phyloP scores from a whole-genome alignment of 1,140 invertebrate genomes.

The Calephelis nemesis region DNA sequence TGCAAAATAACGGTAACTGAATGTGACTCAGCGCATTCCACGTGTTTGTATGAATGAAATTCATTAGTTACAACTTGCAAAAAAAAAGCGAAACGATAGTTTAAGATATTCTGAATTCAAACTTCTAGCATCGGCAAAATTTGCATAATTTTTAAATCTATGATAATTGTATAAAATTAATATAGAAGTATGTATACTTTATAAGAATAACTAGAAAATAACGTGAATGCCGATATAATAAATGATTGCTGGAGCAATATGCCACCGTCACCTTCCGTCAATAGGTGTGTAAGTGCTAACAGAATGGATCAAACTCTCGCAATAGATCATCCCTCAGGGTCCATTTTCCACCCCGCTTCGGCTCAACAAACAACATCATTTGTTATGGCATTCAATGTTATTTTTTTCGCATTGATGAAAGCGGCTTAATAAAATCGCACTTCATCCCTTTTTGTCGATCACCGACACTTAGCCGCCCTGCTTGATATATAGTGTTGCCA shows the following conservation, averaged over 20 bases:
- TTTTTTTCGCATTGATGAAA: constrained; percentile 68
- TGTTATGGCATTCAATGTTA: constrained; percentile 62
- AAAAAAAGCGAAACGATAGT: too few species aligned
- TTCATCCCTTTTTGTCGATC: constrained; percentile 77
- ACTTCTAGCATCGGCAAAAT: too few species aligned
- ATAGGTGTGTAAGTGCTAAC: constrained; percentile 41
- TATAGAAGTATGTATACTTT: too few species aligned
- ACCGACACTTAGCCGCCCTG: constrained; percentile 70
- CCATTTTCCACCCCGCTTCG: constrained; percentile 38
- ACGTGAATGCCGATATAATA: not conserved
- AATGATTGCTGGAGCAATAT: constrained; percentile 29
- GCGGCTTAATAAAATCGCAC: constrained; percentile 76
- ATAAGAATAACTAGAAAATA: too few species aligned
- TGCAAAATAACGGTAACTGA: constrained; percentile 2
- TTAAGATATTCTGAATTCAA: too few species aligned
- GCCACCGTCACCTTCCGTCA: constrained; percentile 51
- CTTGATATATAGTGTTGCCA: constrained; percentile 42
- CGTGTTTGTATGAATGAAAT: constrained; percentile 29
- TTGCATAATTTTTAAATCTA: too few species aligned
- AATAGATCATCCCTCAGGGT: constrained; percentile 42
- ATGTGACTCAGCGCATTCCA: constrained; percentile 52
- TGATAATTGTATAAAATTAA: too few species aligned
- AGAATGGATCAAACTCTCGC: constrained; percentile 35
- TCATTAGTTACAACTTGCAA: too few species aligned
- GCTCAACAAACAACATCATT: constrained; percentile 72